Evolutionary conservation across 2,113 vertebrate genomes (phyloP).

Genomic region (Myxocyprinus asiaticus): DNA sequence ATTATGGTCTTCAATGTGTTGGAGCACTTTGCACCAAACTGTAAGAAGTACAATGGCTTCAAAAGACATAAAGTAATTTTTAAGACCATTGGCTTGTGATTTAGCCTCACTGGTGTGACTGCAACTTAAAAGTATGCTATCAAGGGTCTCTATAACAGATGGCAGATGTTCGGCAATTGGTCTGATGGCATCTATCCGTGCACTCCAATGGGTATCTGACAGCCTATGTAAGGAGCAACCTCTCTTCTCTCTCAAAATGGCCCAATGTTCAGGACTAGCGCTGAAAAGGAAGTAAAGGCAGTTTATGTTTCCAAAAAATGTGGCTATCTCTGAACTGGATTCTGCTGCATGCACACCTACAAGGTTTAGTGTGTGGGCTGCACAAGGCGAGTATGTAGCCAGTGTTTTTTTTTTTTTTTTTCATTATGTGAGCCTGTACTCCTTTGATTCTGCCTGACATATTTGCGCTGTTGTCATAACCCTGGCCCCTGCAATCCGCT

Average conservation of each 20-base stretch:
- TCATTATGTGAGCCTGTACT: neutral
- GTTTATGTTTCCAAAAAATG: neutral
- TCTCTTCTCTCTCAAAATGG: neutral
- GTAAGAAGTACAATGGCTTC: neutral
- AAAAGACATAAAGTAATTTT: neutral
- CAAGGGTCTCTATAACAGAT: neutral
- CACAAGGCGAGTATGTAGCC: neutral
- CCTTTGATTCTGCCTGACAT: neutral
- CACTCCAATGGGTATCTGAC: neutral
- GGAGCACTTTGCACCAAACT: neutral
- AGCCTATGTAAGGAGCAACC: neutral
- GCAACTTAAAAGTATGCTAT: neutral
- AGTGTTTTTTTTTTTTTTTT: neutral
- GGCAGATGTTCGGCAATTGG: neutral
- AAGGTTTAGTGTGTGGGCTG: neutral
- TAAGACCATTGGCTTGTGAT: neutral
- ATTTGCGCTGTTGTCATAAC: constrained; percentile 1
- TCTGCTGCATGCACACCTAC: neutral
- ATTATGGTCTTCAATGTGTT: neutral
- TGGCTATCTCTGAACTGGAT: neutral
- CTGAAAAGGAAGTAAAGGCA: neutral
- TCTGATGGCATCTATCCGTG: neutral
- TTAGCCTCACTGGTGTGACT: neutral
- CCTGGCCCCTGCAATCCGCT: neutral
- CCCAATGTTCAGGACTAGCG: neutral